These are phyloP conservation scores for Perca schrenkii DNA, from an alignment of 2,113 vertebrate genomes.

Conservation along the genomic window DNA sequence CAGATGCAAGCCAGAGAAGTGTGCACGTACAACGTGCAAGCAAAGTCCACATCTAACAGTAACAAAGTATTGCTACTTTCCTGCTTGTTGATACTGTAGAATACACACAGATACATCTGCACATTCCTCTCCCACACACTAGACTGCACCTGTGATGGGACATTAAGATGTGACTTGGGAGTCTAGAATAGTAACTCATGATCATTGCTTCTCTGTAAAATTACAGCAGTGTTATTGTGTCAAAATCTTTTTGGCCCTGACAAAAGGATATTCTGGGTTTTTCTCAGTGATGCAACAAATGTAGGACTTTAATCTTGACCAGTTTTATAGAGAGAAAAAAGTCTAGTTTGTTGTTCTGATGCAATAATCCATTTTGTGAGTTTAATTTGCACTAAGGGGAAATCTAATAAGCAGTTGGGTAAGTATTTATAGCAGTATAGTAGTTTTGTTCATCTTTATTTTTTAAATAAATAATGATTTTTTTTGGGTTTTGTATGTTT, in stretches of 20 bases:
- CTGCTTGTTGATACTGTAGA: conserved; percentile 52
- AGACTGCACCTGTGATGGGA: conserved; percentile 56
- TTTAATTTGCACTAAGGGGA: neutral
- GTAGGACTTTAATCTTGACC: neutral
- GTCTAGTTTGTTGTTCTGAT: neutral
- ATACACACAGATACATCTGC: conserved; percentile 55
- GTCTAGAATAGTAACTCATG: neutral
- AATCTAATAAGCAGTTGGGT: neutral
- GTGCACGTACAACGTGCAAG: neutral
- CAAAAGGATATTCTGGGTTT: neutral
- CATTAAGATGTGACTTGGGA: neutral
- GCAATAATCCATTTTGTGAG: neutral
- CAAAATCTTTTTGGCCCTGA: neutral
- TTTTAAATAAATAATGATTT: neutral
- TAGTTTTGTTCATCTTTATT: neutral
- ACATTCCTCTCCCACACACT: conserved; percentile 64
- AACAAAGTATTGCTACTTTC: neutral
- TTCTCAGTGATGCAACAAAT: conserved; percentile 5
- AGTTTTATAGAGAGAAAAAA: neutral
- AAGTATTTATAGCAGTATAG: neutral
- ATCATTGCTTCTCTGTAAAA: neutral
- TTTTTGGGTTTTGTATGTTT: neutral
- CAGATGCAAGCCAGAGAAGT: neutral
- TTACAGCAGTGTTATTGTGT: neutral
- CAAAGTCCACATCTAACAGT: neutral